These are phyloP conservation scores for Ypsolopha scabrella DNA, from an alignment of 2,888 invertebrate species.

Conservation along the genomic window DNA sequence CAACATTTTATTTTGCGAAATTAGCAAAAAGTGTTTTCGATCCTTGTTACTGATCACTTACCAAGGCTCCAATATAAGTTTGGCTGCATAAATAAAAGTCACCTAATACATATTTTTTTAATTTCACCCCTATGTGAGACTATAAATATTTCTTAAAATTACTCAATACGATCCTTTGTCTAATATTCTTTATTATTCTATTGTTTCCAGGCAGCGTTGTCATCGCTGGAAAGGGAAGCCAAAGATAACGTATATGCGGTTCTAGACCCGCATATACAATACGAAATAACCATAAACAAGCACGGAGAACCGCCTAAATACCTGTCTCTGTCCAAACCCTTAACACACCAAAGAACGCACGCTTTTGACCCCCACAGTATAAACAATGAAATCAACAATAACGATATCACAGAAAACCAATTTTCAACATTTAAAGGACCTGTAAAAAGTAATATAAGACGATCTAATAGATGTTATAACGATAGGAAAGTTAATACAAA, in stretches of 20 bases:
- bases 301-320: slow-evolving; percentile 65
- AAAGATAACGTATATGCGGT: slow-evolving; percentile 70
- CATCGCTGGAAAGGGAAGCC: slow-evolving; percentile 65
- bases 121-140: no score
- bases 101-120: no score
- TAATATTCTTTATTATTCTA: slow-evolving; percentile 1
- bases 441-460: slow-evolving; percentile 9
- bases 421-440: slow-evolving; percentile 37
- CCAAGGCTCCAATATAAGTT: no score
- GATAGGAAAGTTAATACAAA: slow-evolving; percentile 23
- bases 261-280: slow-evolving; percentile 65
- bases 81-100: no score
- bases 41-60: no score
- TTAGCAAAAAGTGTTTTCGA: no score
- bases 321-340: slow-evolving; percentile 62
- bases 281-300: slow-evolving; percentile 67
- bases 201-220: slow-evolving; percentile 50
- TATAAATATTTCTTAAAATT: no score
- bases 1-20: no score
- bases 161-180: no score
- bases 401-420: slow-evolving; percentile 28
- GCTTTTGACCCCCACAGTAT: slow-evolving; percentile 46
- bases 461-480: slow-evolving; percentile 37
- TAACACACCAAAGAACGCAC: slow-evolving; percentile 63
- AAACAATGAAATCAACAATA: slow-evolving; percentile 46